Evolutionary conservation across 2,113 vertebrate species (phyloP).

Genomic region (Pterocles orientalis): DNA sequence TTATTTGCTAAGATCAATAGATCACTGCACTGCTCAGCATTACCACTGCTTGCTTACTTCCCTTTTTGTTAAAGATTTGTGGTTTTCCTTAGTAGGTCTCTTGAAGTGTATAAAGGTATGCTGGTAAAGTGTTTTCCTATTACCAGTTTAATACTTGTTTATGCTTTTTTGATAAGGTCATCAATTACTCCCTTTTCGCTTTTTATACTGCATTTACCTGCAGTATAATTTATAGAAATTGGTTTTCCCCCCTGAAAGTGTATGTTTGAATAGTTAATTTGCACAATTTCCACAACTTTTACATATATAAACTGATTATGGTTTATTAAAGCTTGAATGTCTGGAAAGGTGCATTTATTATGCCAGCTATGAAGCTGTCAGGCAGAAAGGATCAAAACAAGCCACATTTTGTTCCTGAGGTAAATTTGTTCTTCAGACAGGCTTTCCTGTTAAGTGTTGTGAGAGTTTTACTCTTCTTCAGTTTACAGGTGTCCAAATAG

Average conservation of each 20-base stretch:
- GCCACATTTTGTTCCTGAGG: rapidly evolving
- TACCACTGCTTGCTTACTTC: not conserved
- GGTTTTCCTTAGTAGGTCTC: not conserved
- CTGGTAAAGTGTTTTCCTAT: not conserved
- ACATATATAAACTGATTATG: not conserved
- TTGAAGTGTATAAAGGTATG: not conserved
- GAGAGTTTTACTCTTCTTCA: not conserved
- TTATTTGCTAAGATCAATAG: not conserved
- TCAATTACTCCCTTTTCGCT: not conserved
- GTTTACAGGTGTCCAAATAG: not conserved
- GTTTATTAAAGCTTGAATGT: not conserved
- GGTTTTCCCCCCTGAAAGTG: not conserved
- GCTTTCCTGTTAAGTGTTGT: not conserved
- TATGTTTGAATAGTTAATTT: not conserved
- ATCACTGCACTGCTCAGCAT: not conserved
- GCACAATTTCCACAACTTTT: not conserved
- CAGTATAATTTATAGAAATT: not conserved
- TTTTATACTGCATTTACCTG: not conserved
- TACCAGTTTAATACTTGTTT: not conserved
- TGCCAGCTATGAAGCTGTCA: not conserved
- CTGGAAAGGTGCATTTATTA: not conserved
- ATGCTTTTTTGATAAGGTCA: not conserved
- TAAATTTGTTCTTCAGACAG: not conserved
- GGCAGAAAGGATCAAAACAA: not conserved
- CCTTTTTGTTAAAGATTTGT: not conserved